Evolutionary conservation across 2,113 vertebrate species (phyloP).

Genomic region (Apodemus speciosus): DNA sequence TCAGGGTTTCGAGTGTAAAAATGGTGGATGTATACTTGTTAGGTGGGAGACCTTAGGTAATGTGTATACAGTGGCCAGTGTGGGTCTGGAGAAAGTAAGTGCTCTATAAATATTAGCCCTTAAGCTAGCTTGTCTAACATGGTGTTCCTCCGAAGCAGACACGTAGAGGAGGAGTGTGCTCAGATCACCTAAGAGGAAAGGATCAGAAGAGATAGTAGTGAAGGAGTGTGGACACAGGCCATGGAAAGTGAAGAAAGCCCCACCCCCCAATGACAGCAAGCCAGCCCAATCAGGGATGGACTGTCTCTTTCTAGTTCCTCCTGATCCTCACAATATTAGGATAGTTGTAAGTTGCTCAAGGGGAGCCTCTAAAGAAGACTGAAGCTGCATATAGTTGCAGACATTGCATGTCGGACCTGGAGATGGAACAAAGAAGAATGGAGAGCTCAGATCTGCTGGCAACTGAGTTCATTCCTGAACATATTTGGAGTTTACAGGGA

Average conservation of each 20-base stretch:
- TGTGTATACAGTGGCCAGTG: neutral
- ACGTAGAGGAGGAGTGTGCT: neutral
- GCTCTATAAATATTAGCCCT: neutral
- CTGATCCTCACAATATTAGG: neutral
- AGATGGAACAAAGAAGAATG: neutral
- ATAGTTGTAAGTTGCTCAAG: neutral
- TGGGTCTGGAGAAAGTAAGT: neutral
- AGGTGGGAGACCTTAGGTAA: slow-evolving; percentile 19
- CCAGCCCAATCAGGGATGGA: neutral
- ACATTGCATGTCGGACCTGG: neutral
- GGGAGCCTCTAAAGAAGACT: neutral
- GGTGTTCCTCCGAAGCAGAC: neutral
- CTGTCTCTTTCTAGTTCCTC: neutral
- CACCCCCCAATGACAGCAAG: neutral
- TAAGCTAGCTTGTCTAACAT: neutral
- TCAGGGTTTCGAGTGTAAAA: neutral
- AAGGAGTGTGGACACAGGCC: neutral
- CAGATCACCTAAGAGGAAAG: neutral
- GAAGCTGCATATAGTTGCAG: neutral
- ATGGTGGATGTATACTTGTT: neutral
- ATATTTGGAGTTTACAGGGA: neutral
- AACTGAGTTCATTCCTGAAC: neutral
- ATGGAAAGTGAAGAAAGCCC: neutral
- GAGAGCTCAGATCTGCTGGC: neutral
- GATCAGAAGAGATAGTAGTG: neutral